phyloP scores from a whole-genome alignment of 2,888 invertebrate genomes.

The Eilema depressum region DNA sequence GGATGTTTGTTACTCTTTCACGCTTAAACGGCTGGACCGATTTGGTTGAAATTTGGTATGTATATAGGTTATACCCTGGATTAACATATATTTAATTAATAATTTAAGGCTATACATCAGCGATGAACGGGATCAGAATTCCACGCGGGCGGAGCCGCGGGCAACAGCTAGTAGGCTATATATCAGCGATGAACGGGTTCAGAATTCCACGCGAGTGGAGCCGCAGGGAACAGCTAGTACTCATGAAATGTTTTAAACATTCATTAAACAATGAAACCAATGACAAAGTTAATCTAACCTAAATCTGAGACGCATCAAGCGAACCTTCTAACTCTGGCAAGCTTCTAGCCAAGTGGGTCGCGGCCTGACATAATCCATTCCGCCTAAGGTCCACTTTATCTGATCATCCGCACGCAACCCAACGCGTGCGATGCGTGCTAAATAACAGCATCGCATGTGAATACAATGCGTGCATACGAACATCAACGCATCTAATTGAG shows the following conservation, averaged over 20 bases:
- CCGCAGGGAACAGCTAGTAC: no score
- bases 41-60: no score
- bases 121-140: no score
- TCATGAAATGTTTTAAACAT: background rate
- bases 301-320: constrained; percentile 38
- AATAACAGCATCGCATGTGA: constrained; percentile 26
- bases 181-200: no score
- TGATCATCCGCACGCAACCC: constrained; percentile 43
- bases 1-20: no score
- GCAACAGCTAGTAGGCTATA: no score
- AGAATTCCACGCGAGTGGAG: no score
- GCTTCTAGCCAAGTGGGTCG: constrained; percentile 45
- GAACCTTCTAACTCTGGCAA: constrained; percentile 33
- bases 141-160: no score
- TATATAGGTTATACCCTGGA: no score
- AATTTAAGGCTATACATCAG: no score
- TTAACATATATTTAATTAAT: no score
- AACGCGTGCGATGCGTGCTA: constrained; percentile 38
- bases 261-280: background rate
- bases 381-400: constrained; percentile 47
- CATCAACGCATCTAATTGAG: constrained; percentile 36
- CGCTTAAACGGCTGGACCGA: no score
- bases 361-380: constrained; percentile 43
- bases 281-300: constrained; percentile 37
- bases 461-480: constrained; percentile 34